Evolutionary conservation across 23 tunicate species (phyloP).

Genomic region (Phallusia fumigata): DNA sequence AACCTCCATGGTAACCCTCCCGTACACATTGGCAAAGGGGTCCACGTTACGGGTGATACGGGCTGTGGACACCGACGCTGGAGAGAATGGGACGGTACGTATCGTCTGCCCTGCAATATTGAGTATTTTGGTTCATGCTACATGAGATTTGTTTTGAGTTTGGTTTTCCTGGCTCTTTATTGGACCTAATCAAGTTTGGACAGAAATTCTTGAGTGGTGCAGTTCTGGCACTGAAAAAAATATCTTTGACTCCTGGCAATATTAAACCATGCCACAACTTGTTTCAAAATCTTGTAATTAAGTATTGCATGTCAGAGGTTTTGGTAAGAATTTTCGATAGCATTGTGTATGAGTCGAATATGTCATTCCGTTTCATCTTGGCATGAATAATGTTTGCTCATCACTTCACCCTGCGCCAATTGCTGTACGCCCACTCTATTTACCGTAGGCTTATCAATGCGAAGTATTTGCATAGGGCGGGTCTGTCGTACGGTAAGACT

Average conservation of each 20-base stretch:
- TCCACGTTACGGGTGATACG: slow-evolving; percentile 15
- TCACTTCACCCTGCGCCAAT: background rate
- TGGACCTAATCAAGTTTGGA: no score
- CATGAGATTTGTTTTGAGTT: no score
- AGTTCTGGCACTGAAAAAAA: no score
- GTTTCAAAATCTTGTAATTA: no score
- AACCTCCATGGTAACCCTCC: slow-evolving; percentile 24
- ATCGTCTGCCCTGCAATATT: background rate
- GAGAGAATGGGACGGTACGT: slow-evolving; percentile 49
- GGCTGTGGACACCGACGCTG: slow-evolving; percentile 54
- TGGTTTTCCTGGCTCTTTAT: no score
- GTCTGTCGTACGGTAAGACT: background rate
- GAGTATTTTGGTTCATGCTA: no score
- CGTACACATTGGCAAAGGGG: slow-evolving; percentile 24
- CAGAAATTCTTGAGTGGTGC: no score
- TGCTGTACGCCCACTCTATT: background rate
- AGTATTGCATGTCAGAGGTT: no score
- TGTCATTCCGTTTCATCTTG: background rate
- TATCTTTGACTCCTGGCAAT: no score
- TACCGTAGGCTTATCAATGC: background rate
- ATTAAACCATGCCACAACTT: no score
- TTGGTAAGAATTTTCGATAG: no score
- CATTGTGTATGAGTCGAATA: no score
- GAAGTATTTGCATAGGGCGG: background rate
- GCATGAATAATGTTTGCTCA: background rate